Conservation (phyloP, 2,888 invertebrate species). For the Andricus curvator region DNA sequence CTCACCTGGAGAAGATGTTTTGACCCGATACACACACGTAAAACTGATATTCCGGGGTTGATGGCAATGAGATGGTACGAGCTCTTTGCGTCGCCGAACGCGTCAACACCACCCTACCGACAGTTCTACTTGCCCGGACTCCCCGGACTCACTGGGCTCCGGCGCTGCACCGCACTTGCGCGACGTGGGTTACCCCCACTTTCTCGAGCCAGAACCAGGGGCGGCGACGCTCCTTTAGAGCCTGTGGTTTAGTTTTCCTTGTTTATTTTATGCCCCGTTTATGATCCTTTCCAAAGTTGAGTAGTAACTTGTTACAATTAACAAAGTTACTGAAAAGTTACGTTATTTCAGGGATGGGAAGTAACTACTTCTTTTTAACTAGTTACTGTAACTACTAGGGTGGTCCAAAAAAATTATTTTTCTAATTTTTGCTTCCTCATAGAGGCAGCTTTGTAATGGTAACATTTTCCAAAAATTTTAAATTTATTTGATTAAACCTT, state of each 20-base stretch:
- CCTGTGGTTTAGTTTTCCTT: background rate
- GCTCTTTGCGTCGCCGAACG: conserved; percentile 41
- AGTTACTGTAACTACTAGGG: too few relatives aligned
- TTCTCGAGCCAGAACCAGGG: background rate
- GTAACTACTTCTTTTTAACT: too few relatives aligned
- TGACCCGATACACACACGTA: background rate
- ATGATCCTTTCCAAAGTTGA: too few relatives aligned
- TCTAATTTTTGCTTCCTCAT: too few relatives aligned
- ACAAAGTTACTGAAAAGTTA: too few relatives aligned
- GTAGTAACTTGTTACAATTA: too few relatives aligned
- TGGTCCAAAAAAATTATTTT: too few relatives aligned
- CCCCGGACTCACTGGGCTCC: conserved; percentile 76
- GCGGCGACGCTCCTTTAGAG: fast-evolving
- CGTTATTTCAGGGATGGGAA: too few relatives aligned
- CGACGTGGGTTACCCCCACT: conserved; percentile 38
- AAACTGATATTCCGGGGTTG: background rate
- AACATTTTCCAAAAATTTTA: too few relatives aligned
- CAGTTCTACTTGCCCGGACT: conserved; percentile 74
- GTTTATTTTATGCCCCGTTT: background rate
- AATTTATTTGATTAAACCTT: too few relatives aligned
- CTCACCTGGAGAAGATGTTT: background rate
- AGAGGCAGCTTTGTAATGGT: too few relatives aligned
- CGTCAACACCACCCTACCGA: conserved; percentile 58
- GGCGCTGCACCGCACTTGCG: conserved; percentile 62
- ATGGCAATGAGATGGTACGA: too few relatives aligned